These are phyloP conservation scores for Caerostris darwini DNA, from an alignment of 1,140 invertebrate genomes.

Conservation along the genomic window DNA sequence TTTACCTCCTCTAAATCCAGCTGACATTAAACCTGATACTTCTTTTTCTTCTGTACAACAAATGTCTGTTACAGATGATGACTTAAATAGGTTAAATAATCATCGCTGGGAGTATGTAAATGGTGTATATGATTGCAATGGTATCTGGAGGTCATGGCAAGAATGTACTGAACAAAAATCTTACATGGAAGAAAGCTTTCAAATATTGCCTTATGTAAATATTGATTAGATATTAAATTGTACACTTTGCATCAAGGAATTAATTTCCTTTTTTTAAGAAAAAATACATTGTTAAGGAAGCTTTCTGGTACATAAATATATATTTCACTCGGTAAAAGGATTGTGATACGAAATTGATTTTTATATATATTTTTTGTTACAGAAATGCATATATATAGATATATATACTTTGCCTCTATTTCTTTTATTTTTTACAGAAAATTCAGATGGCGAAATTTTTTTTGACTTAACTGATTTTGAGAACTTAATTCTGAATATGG, in stretches of 20 bases:
- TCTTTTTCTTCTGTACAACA: constrained; percentile 81
- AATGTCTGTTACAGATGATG: constrained; percentile 80
- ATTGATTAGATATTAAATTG: constrained; percentile 86
- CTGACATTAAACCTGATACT: constrained; percentile 82
- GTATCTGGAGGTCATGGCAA: constrained; percentile 91
- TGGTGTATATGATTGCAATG: constrained; percentile 85
- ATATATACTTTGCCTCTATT: constrained; percentile 31
- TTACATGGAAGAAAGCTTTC: constrained; percentile 88
- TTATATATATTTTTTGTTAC: constrained; percentile 73
- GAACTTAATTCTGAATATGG: constrained; percentile 12
- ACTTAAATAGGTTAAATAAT: constrained; percentile 80
- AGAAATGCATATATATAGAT: constrained; percentile 35
- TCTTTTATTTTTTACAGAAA: constrained; percentile 35
- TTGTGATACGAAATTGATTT: constrained; percentile 71
- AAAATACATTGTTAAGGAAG: constrained; percentile 39
- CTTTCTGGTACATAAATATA: constrained; percentile 62
- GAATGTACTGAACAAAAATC: constrained; percentile 88
- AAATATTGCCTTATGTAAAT: constrained; percentile 95
- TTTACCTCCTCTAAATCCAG: constrained; percentile 86
- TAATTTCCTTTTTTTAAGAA: constrained; percentile 52
- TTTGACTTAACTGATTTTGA: background rate
- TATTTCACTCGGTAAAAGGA: constrained; percentile 47
- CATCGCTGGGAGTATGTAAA: constrained; percentile 84
- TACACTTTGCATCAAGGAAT: constrained; percentile 54
- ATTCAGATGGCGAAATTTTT: background rate